A percentile compares a stretch with the other conserved stretches of the same genome.
phyloP scores from a whole-genome alignment of 2,888 invertebrate species.

The Lasius fuliginosus region DNA sequence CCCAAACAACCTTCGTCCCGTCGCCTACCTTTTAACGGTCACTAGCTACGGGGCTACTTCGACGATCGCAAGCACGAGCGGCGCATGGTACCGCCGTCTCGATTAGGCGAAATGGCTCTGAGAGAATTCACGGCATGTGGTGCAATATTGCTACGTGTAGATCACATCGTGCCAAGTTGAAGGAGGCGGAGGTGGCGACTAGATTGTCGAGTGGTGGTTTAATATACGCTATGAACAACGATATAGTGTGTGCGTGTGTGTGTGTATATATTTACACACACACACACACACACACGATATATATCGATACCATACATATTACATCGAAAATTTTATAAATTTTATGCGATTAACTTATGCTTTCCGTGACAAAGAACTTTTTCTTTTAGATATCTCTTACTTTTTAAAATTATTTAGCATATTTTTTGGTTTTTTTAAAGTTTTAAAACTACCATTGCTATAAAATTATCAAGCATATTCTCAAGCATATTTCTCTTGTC shows the following conservation, averaged over 20 bases:
- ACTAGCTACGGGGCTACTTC: slow-evolving; percentile 30
- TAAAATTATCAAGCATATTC: background rate
- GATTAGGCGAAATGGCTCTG: slow-evolving; percentile 75
- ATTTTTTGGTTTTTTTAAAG: background rate
- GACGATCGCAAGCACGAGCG: slow-evolving; percentile 31
- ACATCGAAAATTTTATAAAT: slow-evolving; percentile 52
- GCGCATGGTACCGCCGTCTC: slow-evolving; percentile 53
- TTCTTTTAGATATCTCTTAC: background rate
- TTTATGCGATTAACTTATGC: slow-evolving; percentile 22
- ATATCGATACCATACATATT: slow-evolving; percentile 15
- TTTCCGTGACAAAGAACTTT: slow-evolving; percentile 23
- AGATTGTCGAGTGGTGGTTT: slow-evolving; percentile 61
- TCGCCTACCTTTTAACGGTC: slow-evolving; percentile 43
- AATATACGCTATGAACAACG: slow-evolving; percentile 63
- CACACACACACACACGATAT: background rate
- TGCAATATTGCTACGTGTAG: slow-evolving; percentile 78
- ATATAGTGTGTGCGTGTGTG: background rate
- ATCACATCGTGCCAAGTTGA: slow-evolving; percentile 67
- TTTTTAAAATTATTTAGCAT: background rate
- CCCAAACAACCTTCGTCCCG: slow-evolving; percentile 30
- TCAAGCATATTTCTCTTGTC: background rate
- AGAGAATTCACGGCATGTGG: slow-evolving; percentile 77
- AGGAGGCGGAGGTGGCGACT: slow-evolving; percentile 49
- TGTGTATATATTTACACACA: background rate
- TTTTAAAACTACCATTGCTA: background rate